A percentile compares a stretch with the other conserved stretches of the same genome.
Conservation (phyloP, 2,113 vertebrate species). For the Circaetus gallicus region DNA sequence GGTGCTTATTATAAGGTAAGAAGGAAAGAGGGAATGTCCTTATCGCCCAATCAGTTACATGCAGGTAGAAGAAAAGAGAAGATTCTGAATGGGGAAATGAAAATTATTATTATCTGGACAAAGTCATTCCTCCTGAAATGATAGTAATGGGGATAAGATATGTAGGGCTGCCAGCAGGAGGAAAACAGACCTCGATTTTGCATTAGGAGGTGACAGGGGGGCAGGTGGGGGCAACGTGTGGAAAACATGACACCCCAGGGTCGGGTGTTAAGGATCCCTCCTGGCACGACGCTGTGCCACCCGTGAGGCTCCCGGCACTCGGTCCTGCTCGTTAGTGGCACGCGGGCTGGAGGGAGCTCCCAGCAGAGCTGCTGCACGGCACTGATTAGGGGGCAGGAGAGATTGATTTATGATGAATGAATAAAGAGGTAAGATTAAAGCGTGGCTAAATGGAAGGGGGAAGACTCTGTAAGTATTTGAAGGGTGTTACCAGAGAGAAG, state of each 20-base stretch:
- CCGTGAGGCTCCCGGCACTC: neutral
- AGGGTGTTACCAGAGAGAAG: neutral
- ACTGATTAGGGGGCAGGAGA: constrained; percentile 17
- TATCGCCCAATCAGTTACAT: neutral
- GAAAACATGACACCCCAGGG: neutral
- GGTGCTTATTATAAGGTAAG: neutral
- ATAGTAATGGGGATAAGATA: neutral
- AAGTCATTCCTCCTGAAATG: neutral
- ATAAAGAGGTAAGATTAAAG: constrained; percentile 35
- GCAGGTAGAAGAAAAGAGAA: neutral
- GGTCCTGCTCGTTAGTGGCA: neutral
- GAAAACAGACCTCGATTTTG: neutral
- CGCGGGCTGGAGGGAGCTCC: neutral
- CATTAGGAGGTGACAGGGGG: neutral
- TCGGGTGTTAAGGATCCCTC: neutral
- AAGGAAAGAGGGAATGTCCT: neutral
- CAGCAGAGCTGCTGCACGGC: neutral
- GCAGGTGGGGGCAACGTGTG: neutral
- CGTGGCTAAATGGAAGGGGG: neutral
- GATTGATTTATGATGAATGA: constrained; percentile 30
- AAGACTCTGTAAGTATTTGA: neutral
- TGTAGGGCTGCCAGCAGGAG: neutral
- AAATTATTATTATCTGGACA: constrained; percentile 12
- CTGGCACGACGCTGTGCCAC: neutral
- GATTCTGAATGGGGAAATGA: neutral